Percentiles rank a stretch among this genome's conserved stretches.
Conservation (phyloP, 2,888 invertebrate species). For the Himalopsyche kuldschensis region DNA sequence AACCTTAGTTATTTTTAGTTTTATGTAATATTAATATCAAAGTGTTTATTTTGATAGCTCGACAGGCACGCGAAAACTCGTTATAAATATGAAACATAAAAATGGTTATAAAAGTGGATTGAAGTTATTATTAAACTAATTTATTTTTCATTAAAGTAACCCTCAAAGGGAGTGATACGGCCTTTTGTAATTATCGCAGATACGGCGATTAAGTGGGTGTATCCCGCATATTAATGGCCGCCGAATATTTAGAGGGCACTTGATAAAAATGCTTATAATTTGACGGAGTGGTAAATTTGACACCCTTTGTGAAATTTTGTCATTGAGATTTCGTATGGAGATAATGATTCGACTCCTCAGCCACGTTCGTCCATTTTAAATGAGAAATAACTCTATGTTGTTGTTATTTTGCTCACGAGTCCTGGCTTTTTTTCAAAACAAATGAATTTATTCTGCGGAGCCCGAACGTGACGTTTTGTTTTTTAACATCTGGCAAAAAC, state of each 20-base stretch:
- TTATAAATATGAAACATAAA: neutral
- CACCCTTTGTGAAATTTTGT: neutral
- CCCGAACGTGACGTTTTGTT: neutral
- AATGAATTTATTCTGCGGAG: neutral
- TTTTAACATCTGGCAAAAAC: neutral
- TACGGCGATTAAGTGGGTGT: neutral
- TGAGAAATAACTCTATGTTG: neutral
- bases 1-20: no score
- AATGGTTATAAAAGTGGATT: neutral
- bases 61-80: no score
- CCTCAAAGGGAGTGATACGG: neutral
- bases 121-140: neutral
- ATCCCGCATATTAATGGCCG: neutral
- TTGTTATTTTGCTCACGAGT: neutral
- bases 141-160: neutral
- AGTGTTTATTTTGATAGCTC: no score
- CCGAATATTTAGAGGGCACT: neutral
- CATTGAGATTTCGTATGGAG: neutral
- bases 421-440: neutral
- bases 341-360: neutral
- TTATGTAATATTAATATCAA: no score
- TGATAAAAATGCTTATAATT: neutral
- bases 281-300: neutral
- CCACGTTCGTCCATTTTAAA: neutral
- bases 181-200: neutral